phyloP scores from a whole-genome alignment of 2,113 vertebrate species.

The Micronycteris hirsuta region DNA sequence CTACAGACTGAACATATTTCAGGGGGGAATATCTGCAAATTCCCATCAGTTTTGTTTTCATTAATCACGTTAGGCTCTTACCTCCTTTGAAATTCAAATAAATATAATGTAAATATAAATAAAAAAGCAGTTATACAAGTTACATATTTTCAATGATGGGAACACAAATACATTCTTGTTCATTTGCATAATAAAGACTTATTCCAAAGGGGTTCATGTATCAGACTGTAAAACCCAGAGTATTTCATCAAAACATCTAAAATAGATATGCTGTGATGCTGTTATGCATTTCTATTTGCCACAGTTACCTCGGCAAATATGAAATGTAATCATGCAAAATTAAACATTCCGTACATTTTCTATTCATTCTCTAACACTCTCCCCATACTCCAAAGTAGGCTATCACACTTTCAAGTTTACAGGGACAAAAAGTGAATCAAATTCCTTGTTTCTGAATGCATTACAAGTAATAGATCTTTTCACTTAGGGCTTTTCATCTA shows the following conservation, averaged over 20 bases:
- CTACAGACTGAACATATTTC: background rate
- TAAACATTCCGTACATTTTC: slow-evolving; percentile 69
- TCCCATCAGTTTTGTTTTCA: slow-evolving; percentile 38
- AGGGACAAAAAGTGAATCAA: slow-evolving; percentile 55
- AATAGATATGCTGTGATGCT: slow-evolving; percentile 22
- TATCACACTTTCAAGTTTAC: slow-evolving; percentile 41
- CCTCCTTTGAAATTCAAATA: slow-evolving; percentile 58
- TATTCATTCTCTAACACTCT: slow-evolving; percentile 46
- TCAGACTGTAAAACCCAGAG: slow-evolving; percentile 39
- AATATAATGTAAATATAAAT: slow-evolving; percentile 48
- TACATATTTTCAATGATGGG: slow-evolving; percentile 29
- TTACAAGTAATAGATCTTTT: slow-evolving; percentile 47
- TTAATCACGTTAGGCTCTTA: background rate
- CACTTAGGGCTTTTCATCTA: slow-evolving; percentile 32
- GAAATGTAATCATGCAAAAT: slow-evolving; percentile 68
- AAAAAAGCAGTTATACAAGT: slow-evolving; percentile 42
- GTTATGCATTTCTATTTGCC: slow-evolving; percentile 18
- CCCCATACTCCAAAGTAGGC: slow-evolving; percentile 29
- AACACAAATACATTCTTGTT: slow-evolving; percentile 41
- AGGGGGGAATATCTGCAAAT: background rate
- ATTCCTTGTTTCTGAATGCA: slow-evolving; percentile 57
- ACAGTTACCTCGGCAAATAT: slow-evolving; percentile 27
- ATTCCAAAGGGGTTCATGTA: slow-evolving; percentile 34
- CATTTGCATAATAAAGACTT: slow-evolving; percentile 55
- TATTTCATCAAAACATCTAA: slow-evolving; percentile 46